Percentiles rank a stretch among this genome's conserved stretches.
Evolutionary conservation across 2,888 invertebrate genomes (phyloP).

Genomic region (Tipula confusa): DNA sequence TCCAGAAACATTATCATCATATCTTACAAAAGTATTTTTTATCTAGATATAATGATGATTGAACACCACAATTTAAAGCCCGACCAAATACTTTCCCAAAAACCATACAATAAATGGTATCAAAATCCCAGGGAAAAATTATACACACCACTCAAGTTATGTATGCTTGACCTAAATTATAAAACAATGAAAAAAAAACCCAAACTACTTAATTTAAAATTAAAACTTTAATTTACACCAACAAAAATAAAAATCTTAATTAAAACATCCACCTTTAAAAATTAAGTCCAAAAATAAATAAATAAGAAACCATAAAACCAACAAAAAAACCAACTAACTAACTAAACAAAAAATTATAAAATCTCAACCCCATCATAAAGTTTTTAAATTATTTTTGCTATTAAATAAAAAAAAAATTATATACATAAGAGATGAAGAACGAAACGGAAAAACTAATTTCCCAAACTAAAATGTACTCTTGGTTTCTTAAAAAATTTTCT

Average conservation of each 20-base stretch:
- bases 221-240: too few species aligned
- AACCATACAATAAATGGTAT: too few species aligned
- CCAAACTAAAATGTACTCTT: neutral
- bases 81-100: too few species aligned
- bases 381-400: neutral
- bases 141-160: too few species aligned
- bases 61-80: too few species aligned
- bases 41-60: too few species aligned
- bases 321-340: neutral
- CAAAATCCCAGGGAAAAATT: too few species aligned
- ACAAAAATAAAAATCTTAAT: neutral
- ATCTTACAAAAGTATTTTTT: too few species aligned
- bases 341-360: neutral
- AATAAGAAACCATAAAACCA: neutral
- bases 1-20: too few species aligned
- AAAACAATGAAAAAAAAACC: neutral
- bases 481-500: neutral
- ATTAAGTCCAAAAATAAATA: neutral
- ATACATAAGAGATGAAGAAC: neutral
- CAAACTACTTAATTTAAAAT: neutral
- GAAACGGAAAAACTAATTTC: neutral
- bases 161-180: neutral
- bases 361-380: neutral
- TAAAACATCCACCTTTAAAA: neutral
- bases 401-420: constrained; percentile 9